Percentiles rank a stretch among this genome's conserved stretches.
Evolutionary conservation across 2,888 invertebrate genomes (phyloP).

Genomic region (Agonopterix heracliana): DNA sequence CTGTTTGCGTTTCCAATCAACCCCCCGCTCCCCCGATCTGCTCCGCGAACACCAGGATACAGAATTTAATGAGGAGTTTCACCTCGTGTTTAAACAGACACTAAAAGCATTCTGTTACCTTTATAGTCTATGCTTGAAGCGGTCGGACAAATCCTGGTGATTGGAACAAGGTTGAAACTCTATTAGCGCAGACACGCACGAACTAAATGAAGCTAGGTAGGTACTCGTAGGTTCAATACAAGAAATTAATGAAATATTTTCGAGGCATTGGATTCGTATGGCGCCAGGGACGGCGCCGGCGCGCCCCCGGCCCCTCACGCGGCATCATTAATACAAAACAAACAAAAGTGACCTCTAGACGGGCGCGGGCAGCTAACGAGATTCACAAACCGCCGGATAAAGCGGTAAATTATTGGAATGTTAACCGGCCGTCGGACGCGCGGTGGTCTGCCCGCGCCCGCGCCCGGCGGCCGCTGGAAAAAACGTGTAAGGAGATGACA

Average conservation of each 20-base stretch:
- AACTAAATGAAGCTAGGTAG: constrained; percentile 30
- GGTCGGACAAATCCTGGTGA: not conserved
- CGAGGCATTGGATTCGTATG: constrained; percentile 58
- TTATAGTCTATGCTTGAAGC: constrained; percentile 41
- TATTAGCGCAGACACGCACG: constrained; percentile 49
- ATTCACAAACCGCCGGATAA: constrained; percentile 71
- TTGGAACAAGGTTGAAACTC: constrained; percentile 18
- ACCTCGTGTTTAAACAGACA: constrained; percentile 40
- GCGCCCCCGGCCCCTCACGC: constrained; percentile 64
- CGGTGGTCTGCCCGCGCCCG: constrained; percentile 60
- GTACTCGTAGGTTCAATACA: constrained; percentile 32
- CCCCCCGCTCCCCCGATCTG: constrained; percentile 32
- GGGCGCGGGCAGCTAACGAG: constrained; percentile 68
- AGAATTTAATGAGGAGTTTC: constrained; percentile 37
- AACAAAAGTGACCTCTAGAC: constrained; percentile 73
- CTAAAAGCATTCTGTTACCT: constrained; percentile 46
- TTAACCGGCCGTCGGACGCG: constrained; percentile 47
- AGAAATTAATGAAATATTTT: constrained; percentile 70
- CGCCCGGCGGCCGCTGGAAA: constrained; percentile 29
- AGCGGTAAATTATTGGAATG: constrained; percentile 74
- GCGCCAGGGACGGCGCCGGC: constrained; percentile 69
- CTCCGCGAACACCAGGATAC: constrained; percentile 38
- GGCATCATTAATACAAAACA: constrained; percentile 72
- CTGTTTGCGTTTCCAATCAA: constrained; percentile 57
- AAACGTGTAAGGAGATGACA: constrained; percentile 72